These are phyloP conservation scores for Oxyruncus cristatus DNA, from an alignment of 2,113 vertebrate species.

Conservation along the genomic window DNA sequence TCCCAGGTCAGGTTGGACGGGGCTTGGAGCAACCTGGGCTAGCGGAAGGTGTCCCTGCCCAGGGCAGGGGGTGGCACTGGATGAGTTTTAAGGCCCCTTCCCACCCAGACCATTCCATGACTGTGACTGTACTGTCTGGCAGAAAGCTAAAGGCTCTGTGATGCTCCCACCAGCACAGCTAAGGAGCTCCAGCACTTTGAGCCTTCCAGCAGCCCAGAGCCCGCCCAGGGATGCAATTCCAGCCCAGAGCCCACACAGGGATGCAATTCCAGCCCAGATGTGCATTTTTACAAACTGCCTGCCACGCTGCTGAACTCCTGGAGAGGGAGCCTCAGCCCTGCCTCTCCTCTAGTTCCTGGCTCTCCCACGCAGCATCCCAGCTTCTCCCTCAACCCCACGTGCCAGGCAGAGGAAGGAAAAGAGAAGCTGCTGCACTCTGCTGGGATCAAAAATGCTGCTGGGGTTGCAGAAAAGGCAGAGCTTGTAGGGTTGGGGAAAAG, in stretches of 20 bases:
- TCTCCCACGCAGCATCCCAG: neutral
- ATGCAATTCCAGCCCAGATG: neutral
- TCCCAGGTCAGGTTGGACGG: neutral
- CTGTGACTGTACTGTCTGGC: neutral
- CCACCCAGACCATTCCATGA: neutral
- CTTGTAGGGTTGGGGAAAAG: neutral
- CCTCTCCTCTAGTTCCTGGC: neutral
- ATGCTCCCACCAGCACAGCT: neutral
- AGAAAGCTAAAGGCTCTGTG: neutral
- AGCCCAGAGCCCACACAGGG: neutral
- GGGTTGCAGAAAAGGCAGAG: neutral
- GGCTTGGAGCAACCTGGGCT: neutral
- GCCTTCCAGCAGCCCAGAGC: neutral
- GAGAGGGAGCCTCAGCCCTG: neutral
- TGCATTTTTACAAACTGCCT: neutral
- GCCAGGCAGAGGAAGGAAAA: neutral
- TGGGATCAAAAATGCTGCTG: neutral
- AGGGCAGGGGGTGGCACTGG: neutral
- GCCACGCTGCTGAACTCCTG: neutral
- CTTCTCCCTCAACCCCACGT: neutral
- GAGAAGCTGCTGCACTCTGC: neutral
- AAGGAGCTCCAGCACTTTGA: accelerated
- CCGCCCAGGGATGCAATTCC: accelerated
- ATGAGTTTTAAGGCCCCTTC: neutral
- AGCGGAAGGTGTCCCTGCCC: neutral